Percentiles rank a stretch among this genome's conserved stretches.
Evolutionary conservation across 2,113 vertebrate species (phyloP).

Genomic region (Petrocephalus zakoni): DNA sequence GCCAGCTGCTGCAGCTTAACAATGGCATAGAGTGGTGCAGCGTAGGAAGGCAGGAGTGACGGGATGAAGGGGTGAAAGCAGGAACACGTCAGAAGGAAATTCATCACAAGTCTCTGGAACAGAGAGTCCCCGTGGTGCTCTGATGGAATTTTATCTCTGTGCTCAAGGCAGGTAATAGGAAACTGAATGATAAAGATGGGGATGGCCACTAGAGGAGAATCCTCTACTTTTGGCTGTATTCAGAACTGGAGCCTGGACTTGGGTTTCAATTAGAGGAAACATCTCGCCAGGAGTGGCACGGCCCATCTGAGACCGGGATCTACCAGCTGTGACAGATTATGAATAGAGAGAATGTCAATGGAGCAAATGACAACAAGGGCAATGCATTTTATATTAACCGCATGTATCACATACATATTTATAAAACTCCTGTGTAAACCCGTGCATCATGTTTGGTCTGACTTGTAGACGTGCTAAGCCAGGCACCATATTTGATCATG

Average conservation of each 20-base stretch:
- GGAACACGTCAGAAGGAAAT: conserved; percentile 9
- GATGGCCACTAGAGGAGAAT: neutral
- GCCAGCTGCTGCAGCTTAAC: neutral
- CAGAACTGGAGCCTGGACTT: neutral
- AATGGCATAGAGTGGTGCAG: neutral
- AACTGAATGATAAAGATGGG: conserved; percentile 19
- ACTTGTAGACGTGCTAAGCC: neutral
- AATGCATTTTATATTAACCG: neutral
- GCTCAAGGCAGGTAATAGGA: conserved; percentile 23
- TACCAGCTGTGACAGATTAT: neutral
- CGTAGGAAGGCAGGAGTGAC: neutral
- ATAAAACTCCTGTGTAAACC: neutral
- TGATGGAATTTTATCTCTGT: conserved; percentile 24
- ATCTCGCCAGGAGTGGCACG: neutral
- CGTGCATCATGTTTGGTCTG: neutral
- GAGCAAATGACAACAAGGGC: conserved; percentile 2
- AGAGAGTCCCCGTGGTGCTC: conserved; percentile 9
- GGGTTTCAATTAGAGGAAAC: neutral
- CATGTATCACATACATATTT: neutral
- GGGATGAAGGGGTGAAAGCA: neutral
- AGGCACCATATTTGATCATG: neutral
- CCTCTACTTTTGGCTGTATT: conserved; percentile 2
- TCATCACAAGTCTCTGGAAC: conserved; percentile 6
- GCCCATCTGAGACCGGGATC: neutral
- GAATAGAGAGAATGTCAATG: conserved; percentile 1